Conservation (phyloP, 2,888 invertebrate species). For the Lutraria lutraria region DNA sequence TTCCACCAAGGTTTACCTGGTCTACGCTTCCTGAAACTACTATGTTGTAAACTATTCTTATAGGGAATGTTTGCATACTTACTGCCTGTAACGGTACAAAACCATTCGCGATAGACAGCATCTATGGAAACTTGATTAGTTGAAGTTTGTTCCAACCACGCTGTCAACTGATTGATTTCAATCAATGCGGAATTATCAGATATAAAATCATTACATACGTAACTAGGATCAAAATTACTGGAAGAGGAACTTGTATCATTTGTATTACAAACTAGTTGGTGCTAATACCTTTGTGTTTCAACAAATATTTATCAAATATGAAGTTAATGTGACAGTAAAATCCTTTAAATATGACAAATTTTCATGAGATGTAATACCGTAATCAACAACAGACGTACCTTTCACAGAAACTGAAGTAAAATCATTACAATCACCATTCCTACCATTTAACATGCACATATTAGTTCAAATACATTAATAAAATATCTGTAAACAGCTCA, state of each 20-base stretch:
- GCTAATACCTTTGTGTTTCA: not conserved
- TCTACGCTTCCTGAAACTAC: not conserved
- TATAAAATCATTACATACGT: constrained; percentile 35
- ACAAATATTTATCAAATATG: constrained; percentile 24
- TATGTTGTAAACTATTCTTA: not conserved
- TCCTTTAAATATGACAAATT: constrained; percentile 23
- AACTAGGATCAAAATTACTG: constrained; percentile 18
- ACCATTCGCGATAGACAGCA: constrained; percentile 6
- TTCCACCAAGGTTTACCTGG: constrained; percentile 39
- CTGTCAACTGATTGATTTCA: constrained; percentile 22
- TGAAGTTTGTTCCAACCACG: constrained; percentile 27
- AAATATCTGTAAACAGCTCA: constrained; percentile 44
- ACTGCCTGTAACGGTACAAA: constrained; percentile 24
- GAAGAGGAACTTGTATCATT: constrained; percentile 18
- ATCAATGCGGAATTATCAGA: not conserved
- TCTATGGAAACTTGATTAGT: constrained; percentile 13
- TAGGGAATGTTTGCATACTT: constrained; percentile 24
- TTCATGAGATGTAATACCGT: constrained; percentile 44
- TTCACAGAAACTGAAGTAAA: constrained; percentile 53
- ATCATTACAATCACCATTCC: constrained; percentile 39
- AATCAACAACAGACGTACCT: constrained; percentile 50
- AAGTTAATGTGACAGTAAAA: constrained; percentile 26
- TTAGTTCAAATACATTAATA: constrained; percentile 41
- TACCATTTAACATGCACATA: constrained; percentile 54
- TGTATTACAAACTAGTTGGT: constrained; percentile 10